Evolutionary conservation across 2,888 invertebrate species (phyloP).

Genomic region (Dasypogon diadema): DNA sequence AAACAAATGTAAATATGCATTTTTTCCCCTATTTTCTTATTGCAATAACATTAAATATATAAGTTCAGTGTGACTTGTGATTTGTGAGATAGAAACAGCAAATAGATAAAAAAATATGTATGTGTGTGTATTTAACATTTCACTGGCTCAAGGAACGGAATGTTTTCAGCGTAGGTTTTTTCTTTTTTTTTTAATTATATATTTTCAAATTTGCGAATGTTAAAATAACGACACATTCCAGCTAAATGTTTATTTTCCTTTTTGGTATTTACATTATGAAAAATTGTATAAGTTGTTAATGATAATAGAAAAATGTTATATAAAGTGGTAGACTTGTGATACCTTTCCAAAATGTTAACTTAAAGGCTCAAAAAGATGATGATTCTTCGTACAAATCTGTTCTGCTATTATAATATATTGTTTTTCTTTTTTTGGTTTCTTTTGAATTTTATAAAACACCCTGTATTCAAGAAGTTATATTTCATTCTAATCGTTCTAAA

Average conservation of each 20-base stretch:
- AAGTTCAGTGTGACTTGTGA: no score
- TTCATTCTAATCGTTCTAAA: conserved; percentile 14
- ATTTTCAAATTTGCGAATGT: neutral
- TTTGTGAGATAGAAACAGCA: neutral
- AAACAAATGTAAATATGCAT: conserved; percentile 21
- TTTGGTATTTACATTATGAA: conserved; percentile 16
- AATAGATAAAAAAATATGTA: neutral
- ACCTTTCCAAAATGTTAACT: conserved; percentile 32
- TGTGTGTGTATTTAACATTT: neutral
- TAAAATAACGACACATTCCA: neutral
- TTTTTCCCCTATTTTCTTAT: neutral
- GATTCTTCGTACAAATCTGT: neutral
- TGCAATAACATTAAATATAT: no score
- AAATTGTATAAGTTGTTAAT: conserved; percentile 9
- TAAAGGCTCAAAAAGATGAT: conserved; percentile 1
- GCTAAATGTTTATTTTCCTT: neutral
- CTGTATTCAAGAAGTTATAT: conserved; percentile 31
- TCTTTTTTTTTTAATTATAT: no score
- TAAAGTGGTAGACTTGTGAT: conserved; percentile 18
- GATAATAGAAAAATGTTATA: conserved; percentile 18
- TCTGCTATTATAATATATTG: conserved; percentile 22
- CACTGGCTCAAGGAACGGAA: conserved; percentile 36
- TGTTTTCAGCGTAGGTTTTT: neutral
- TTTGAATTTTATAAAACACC: conserved; percentile 41
- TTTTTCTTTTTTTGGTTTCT: no score